Conservation (phyloP, 2,888 invertebrate genomes). For the Acrocera orbiculus region DNA sequence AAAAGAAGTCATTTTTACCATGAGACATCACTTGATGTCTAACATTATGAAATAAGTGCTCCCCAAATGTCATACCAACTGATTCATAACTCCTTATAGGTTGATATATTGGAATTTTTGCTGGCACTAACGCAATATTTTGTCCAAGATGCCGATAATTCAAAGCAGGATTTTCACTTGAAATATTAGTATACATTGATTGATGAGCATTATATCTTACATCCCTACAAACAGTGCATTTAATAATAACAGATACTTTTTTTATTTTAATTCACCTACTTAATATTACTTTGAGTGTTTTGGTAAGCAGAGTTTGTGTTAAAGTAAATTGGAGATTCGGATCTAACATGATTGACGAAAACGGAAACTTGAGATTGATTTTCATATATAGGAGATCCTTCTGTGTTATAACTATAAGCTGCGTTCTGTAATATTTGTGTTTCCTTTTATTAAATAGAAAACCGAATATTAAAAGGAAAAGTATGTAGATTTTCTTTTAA, state of each 20-base stretch:
- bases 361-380: conserved; percentile 26
- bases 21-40: conserved; percentile 38
- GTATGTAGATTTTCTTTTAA: too few relatives aligned
- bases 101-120: conserved; percentile 18
- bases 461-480: too few relatives aligned
- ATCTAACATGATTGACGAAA: conserved; percentile 15
- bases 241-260: background rate
- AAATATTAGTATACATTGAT: conserved; percentile 18
- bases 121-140: conserved; percentile 15
- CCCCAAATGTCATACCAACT: conserved; percentile 37
- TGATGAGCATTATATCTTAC: conserved; percentile 13
- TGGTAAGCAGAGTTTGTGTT: conserved; percentile 31
- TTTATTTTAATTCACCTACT: conserved; percentile 8
- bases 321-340: conserved; percentile 37
- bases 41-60: conserved; percentile 36
- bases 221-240: background rate
- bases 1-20: conserved; percentile 24
- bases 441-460: too few relatives aligned
- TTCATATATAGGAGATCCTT: conserved; percentile 39
- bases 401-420: conserved; percentile 19
- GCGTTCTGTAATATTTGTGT: too few relatives aligned
- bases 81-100: conserved; percentile 20
- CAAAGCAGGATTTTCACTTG: conserved; percentile 14
- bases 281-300: conserved; percentile 12
- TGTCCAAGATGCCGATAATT: conserved; percentile 16